phyloP scores from a whole-genome alignment of 2,113 vertebrate species.

The Peucedramus taeniatus region DNA sequence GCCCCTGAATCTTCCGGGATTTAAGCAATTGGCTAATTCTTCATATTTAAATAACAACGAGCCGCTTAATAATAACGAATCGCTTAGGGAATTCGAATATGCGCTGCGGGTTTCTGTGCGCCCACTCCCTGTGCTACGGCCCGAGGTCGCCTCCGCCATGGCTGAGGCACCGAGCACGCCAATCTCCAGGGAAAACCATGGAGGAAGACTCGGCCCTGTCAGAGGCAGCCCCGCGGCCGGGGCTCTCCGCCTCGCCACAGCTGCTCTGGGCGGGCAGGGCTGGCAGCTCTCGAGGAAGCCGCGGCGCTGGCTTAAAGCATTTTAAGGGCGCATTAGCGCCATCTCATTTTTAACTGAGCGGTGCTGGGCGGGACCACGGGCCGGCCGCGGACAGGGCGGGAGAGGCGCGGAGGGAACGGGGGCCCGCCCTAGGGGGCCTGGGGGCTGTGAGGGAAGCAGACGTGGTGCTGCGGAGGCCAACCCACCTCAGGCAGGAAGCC shows the following conservation, averaged over 20 bases:
- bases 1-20: not conserved
- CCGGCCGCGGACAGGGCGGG: no score
- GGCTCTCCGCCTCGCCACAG: accelerated
- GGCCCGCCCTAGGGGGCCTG: accelerated
- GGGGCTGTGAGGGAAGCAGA: not conserved
- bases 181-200: accelerated
- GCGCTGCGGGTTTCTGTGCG: accelerated
- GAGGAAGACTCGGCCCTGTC: not conserved
- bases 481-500: not conserved
- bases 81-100: accelerated
- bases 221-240: accelerated
- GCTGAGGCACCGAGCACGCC: not conserved
- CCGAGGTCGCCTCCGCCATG: accelerated
- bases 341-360: no score
- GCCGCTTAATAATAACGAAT: no score
- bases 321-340: not conserved
- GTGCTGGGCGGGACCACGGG: accelerated
- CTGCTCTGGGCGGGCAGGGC: accelerated
- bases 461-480: not conserved
- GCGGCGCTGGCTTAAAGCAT: accelerated
- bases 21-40: not conserved
- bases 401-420: no score
- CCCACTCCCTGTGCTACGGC: accelerated
- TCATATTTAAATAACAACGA: not conserved
- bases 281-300: accelerated